These are phyloP conservation scores for Eubasilissa regina DNA, from an alignment of 1,140 invertebrate genomes.

Conservation along the genomic window DNA sequence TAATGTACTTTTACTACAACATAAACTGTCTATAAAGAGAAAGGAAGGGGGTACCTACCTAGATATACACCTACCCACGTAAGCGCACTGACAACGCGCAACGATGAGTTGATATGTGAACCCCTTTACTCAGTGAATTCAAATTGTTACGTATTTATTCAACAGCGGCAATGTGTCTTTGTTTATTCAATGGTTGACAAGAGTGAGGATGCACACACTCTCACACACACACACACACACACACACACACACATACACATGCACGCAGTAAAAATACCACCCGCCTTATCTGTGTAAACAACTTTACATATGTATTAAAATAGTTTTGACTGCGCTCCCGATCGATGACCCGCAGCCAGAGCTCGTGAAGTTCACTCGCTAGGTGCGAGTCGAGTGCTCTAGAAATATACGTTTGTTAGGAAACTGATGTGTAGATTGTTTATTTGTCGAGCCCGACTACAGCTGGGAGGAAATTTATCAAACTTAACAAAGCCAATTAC, in stretches of 20 bases:
- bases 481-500: no score
- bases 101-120: not conserved
- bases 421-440: no score
- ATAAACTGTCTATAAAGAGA: no score
- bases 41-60: no score
- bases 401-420: no score
- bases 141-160: slow-evolving; percentile 41
- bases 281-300: slow-evolving; percentile 43
- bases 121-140: slow-evolving; percentile 17
- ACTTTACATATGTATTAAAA: slow-evolving; percentile 33
- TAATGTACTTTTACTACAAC: no score
- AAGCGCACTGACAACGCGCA: not conserved
- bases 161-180: not conserved
- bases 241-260: no score
- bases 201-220: not conserved
- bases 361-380: slow-evolving; percentile 1
- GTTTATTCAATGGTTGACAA: slow-evolving; percentile 30
- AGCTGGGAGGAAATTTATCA: no score
- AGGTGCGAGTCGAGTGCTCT: not conserved
- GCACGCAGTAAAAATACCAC: slow-evolving; percentile 28
- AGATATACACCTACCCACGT: no score
- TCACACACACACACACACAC: slow-evolving; percentile 4
- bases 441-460: no score
- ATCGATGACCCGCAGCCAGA: slow-evolving; percentile 28
- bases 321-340: slow-evolving; percentile 28